Percentiles rank a stretch among this genome's conserved stretches.
Conservation (phyloP, 2,888 invertebrate genomes). For the Leucophora obtusa region DNA sequence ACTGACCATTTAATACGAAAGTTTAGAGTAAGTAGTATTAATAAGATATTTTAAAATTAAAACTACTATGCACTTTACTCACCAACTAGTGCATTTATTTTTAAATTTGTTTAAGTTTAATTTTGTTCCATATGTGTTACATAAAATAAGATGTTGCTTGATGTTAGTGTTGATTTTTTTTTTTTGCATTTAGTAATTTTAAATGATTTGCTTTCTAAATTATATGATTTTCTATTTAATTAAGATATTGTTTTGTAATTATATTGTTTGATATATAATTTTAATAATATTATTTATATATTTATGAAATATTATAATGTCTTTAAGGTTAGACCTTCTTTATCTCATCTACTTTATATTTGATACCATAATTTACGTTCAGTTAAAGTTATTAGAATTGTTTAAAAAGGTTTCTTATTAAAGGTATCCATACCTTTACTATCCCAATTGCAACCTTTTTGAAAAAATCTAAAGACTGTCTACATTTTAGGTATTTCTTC, state of each 20-base stretch:
- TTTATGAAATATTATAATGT: slow-evolving; percentile 50
- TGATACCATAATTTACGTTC: slow-evolving; percentile 21
- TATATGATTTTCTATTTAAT: slow-evolving; percentile 53
- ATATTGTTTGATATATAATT: slow-evolving; percentile 33
- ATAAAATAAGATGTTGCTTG: background rate
- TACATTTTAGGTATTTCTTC: slow-evolving; percentile 30
- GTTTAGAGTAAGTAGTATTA: background rate
- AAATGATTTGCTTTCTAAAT: slow-evolving; percentile 1
- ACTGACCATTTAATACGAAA: slow-evolving; percentile 28
- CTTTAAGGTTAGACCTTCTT: slow-evolving; percentile 48
- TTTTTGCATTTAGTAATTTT: slow-evolving; percentile 17
- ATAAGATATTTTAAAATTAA: slow-evolving; percentile 18
- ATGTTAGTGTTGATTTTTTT: background rate
- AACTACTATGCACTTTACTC: slow-evolving; percentile 16
- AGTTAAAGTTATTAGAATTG: slow-evolving; percentile 26
- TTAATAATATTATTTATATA: slow-evolving; percentile 30
- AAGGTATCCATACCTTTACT: slow-evolving; percentile 1
- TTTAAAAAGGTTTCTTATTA: slow-evolving; percentile 4
- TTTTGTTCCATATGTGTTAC: background rate
- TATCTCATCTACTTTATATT: slow-evolving; percentile 14
- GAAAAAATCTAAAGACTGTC: slow-evolving; percentile 37
- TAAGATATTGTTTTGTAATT: slow-evolving; percentile 40
- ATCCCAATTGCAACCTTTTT: slow-evolving; percentile 21
- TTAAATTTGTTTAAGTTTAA: background rate
- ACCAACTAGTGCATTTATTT: slow-evolving; percentile 24